Evolutionary conservation across 1,140 invertebrate genomes (phyloP).

Genomic region (Drosophila pachea): DNA sequence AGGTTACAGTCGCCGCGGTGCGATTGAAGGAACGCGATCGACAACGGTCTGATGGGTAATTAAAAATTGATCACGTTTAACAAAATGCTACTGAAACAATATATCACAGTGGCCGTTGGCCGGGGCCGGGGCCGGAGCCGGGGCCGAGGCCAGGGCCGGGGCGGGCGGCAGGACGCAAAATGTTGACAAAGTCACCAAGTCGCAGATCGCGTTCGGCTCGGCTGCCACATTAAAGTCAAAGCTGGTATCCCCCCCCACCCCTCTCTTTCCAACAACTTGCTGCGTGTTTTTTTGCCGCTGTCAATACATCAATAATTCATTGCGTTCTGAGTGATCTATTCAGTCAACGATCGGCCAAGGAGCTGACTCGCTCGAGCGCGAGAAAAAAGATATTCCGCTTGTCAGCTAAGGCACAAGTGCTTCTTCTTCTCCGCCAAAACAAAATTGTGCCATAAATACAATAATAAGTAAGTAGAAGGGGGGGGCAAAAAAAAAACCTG

Average conservation of each 20-base stretch:
- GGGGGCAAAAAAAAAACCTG: not conserved
- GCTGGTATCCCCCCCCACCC: conserved; percentile 1
- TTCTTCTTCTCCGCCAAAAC: conserved; percentile 44
- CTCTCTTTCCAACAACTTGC: not conserved
- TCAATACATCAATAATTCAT: conserved; percentile 73
- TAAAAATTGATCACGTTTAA: conserved; percentile 78
- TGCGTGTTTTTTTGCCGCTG: conserved; percentile 31
- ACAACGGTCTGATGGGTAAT: conserved; percentile 66
- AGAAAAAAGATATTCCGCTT: conserved; percentile 77
- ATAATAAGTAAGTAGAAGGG: conserved; percentile 48
- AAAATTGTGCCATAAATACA: conserved; percentile 76
- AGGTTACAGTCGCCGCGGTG: conserved; percentile 68
- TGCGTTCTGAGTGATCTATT: conserved; percentile 68
- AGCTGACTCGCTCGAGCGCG: conserved; percentile 45
- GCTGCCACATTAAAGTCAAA: conserved; percentile 48
- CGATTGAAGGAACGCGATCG: conserved; percentile 60
- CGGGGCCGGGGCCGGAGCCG: not conserved
- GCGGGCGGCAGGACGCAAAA: conserved; percentile 4
- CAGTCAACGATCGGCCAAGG: conserved; percentile 37
- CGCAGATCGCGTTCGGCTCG: conserved; percentile 35
- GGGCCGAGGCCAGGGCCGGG: not conserved
- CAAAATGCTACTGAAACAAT: conserved; percentile 77
- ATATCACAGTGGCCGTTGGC: conserved; percentile 55
- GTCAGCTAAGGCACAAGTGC: conserved; percentile 67
- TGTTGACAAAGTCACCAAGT: conserved; percentile 46